Percentiles rank a stretch among this genome's conserved stretches.
Conservation (phyloP, 2,888 invertebrate species). For the Agrilus cyanescens region DNA sequence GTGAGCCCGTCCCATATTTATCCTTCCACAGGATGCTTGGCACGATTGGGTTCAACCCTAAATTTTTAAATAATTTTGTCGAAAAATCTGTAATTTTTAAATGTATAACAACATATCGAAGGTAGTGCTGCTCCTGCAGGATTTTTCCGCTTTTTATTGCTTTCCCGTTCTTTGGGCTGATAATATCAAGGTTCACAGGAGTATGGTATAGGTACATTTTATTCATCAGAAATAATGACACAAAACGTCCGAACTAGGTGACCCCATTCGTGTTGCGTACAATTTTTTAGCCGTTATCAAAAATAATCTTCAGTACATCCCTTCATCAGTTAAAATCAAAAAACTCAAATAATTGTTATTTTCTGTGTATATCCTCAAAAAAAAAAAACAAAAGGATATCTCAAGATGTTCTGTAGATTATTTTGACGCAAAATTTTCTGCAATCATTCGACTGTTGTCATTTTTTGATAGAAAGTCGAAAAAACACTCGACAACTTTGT, state of each 20-base stretch:
- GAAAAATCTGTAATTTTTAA: too few relatives aligned
- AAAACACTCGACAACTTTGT: too few relatives aligned
- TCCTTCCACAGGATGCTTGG: slow-evolving; percentile 23
- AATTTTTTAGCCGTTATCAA: slow-evolving; percentile 2
- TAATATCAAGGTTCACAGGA: slow-evolving; percentile 29
- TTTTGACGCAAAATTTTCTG: slow-evolving; percentile 20
- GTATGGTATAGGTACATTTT: slow-evolving; percentile 26
- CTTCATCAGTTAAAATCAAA: background rate
- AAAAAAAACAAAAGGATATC: too few relatives aligned
- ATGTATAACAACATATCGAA: too few relatives aligned
- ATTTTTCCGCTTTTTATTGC: too few relatives aligned
- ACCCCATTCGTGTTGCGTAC: slow-evolving; percentile 21
- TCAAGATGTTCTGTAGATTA: background rate
- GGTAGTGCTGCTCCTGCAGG: too few relatives aligned
- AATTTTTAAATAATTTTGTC: too few relatives aligned
- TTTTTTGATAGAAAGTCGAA: slow-evolving; percentile 16
- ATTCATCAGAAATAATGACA: slow-evolving; percentile 4
- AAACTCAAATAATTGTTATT: too few relatives aligned
- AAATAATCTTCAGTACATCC: background rate
- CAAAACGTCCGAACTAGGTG: slow-evolving; percentile 35
- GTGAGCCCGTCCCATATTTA: slow-evolving; percentile 25
- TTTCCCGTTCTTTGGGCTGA: too few relatives aligned
- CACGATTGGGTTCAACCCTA: slow-evolving; percentile 16
- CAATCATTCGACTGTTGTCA: slow-evolving; percentile 33
- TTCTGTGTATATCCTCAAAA: background rate